A percentile compares a stretch with the other conserved stretches of the same genome.
These are phyloP conservation scores for Gorsachius goisagi DNA, from an alignment of 2,113 vertebrate species.

Conservation along the genomic window DNA sequence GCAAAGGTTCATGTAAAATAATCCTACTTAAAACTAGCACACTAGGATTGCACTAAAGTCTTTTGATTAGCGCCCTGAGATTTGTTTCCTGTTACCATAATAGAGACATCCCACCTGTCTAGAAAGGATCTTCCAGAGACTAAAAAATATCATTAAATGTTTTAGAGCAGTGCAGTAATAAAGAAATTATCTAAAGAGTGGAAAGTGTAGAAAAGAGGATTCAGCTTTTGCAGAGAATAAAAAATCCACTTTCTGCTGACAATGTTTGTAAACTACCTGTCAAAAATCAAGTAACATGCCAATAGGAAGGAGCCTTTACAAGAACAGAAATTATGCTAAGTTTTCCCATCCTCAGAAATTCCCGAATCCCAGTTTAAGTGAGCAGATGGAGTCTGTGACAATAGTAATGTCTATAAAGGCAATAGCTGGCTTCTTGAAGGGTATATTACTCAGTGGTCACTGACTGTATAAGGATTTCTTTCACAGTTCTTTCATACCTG, in stretches of 20 bases:
- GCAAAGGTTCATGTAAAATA: background rate
- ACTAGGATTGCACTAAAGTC: background rate
- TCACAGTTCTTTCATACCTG: background rate
- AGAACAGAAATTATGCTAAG: background rate
- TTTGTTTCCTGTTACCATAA: background rate
- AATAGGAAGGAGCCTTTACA: background rate
- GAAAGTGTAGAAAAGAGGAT: background rate
- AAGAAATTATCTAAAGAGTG: background rate
- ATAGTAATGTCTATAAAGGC: background rate
- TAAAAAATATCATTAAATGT: background rate
- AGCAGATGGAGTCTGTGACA: background rate
- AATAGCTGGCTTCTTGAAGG: background rate
- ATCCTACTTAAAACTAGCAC: background rate
- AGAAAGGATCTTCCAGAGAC: background rate
- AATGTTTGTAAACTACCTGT: background rate
- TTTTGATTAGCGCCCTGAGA: background rate
- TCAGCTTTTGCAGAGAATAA: background rate
- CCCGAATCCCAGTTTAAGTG: background rate
- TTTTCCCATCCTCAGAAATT: background rate
- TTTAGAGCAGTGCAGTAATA: background rate
- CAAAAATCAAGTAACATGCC: background rate
- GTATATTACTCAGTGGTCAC: background rate
- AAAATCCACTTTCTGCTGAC: background rate
- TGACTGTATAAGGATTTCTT: background rate
- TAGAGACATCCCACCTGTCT: background rate